These are phyloP conservation scores for Pseudomyrmex dendroicus DNA, from an alignment of 1,140 invertebrate species.

Conservation along the genomic window DNA sequence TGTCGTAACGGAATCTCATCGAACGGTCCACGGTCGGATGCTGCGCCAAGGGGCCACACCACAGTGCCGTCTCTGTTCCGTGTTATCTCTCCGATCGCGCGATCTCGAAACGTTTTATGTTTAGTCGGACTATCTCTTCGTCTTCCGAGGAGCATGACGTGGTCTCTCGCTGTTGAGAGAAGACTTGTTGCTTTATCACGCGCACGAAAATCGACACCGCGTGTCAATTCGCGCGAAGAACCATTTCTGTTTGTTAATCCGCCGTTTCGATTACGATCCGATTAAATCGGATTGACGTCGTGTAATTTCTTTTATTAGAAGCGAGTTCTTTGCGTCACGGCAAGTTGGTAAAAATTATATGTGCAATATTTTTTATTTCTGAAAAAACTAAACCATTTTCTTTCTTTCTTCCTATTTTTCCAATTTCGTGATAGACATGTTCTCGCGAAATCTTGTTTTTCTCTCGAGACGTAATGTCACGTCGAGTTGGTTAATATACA, in stretches of 20 bases:
- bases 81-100: conserved; percentile 14
- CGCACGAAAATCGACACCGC: conserved; percentile 28
- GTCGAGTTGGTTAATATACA: too few species aligned
- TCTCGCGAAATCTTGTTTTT: too few species aligned
- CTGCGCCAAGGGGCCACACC: conserved; percentile 25
- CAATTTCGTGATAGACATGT: too few species aligned
- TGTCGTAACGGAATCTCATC: conserved; percentile 47
- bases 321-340: too few species aligned
- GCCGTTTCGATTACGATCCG: neutral
- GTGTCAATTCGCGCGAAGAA: conserved; percentile 9
- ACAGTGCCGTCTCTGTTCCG: conserved; percentile 53
- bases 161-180: neutral
- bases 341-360: neutral
- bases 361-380: too few species aligned
- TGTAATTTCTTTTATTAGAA: too few species aligned
- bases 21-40: conserved; percentile 36
- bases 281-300: neutral
- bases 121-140: conserved; percentile 4
- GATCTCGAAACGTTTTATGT: conserved; percentile 12
- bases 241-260: neutral
- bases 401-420: too few species aligned
- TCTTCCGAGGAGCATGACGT: conserved; percentile 7
- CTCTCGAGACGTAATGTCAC: too few species aligned
- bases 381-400: too few species aligned
- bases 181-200: neutral